A percentile compares a stretch with the other conserved stretches of the same genome.
phyloP scores from a whole-genome alignment of 2,888 invertebrate genomes.

The Parnassius glacialis region DNA sequence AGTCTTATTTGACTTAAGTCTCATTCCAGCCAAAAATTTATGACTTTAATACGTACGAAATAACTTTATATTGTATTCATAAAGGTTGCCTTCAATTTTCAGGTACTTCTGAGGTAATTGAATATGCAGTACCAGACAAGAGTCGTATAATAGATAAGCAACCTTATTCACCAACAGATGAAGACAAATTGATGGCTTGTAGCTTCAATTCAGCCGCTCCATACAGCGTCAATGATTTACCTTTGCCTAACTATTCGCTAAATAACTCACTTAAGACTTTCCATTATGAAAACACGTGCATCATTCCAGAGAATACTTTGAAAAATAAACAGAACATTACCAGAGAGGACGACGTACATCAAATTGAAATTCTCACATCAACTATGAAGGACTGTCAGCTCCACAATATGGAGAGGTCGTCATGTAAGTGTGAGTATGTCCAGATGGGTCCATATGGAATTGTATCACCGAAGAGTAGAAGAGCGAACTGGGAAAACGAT shows the following conservation, averaged over 20 bases:
- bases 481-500: slow-evolving; percentile 69
- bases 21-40: slow-evolving; percentile 14
- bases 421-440: slow-evolving; percentile 73
- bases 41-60: slow-evolving; percentile 15
- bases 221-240: slow-evolving; percentile 70
- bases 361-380: slow-evolving; percentile 70
- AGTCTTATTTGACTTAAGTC: too few relatives aligned
- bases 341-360: slow-evolving; percentile 70
- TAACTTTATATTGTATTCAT: slow-evolving; percentile 30
- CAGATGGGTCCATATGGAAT: slow-evolving; percentile 73
- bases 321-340: slow-evolving; percentile 71
- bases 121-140: slow-evolving; percentile 79
- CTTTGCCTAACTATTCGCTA: slow-evolving; percentile 82
- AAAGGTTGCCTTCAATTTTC: slow-evolving; percentile 36
- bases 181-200: slow-evolving; percentile 73
- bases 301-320: slow-evolving; percentile 69
- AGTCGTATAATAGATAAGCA: slow-evolving; percentile 68
- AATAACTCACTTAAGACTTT: slow-evolving; percentile 79
- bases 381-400: slow-evolving; percentile 74
- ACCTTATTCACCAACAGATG: slow-evolving; percentile 75
- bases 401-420: slow-evolving; percentile 66
- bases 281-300: slow-evolving; percentile 74
- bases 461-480: slow-evolving; percentile 62
- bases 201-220: slow-evolving; percentile 63
- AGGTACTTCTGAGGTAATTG: slow-evolving; percentile 73